These are phyloP conservation scores for Monopterus albus DNA, from an alignment of 2,113 vertebrate species.

Conservation along the genomic window DNA sequence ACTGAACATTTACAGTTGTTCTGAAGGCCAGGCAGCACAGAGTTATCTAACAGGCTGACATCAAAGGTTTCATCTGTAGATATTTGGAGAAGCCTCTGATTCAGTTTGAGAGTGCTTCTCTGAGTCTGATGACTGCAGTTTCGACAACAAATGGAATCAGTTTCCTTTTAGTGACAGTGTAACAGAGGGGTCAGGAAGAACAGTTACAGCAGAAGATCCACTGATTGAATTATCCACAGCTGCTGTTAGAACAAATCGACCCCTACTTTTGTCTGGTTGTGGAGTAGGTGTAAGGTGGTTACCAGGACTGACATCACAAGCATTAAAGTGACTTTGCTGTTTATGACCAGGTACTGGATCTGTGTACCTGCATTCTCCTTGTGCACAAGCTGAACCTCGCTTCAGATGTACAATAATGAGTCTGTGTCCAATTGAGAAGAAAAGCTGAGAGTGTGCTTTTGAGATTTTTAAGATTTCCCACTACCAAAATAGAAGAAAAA, in stretches of 20 bases:
- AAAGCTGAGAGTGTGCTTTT: background rate
- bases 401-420: too few species aligned
- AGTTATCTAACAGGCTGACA: conserved; percentile 22
- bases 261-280: background rate
- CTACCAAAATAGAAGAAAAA: background rate
- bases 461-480: background rate
- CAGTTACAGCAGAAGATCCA: conserved; percentile 44
- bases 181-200: conserved; percentile 56
- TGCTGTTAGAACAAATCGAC: conserved; percentile 24
- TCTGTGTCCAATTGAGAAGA: conserved; percentile 6
- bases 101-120: conserved; percentile 48
- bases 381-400: conserved; percentile 6
- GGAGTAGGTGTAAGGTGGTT: background rate
- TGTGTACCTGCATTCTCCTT: conserved; percentile 35
- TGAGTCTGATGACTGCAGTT: conserved; percentile 47
- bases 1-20: background rate
- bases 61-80: conserved; percentile 33
- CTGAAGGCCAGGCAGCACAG: too few species aligned
- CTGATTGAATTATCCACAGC: conserved; percentile 60
- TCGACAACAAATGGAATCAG: conserved; percentile 52
- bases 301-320: conserved; percentile 15
- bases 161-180: conserved; percentile 48
- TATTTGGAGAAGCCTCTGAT: conserved; percentile 47
- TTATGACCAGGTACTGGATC: conserved; percentile 17
- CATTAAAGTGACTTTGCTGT: conserved; percentile 45